Base-by-base conservation (phyloP, 2,113 vertebrate genomes). In the Chauna torquata region DNA sequence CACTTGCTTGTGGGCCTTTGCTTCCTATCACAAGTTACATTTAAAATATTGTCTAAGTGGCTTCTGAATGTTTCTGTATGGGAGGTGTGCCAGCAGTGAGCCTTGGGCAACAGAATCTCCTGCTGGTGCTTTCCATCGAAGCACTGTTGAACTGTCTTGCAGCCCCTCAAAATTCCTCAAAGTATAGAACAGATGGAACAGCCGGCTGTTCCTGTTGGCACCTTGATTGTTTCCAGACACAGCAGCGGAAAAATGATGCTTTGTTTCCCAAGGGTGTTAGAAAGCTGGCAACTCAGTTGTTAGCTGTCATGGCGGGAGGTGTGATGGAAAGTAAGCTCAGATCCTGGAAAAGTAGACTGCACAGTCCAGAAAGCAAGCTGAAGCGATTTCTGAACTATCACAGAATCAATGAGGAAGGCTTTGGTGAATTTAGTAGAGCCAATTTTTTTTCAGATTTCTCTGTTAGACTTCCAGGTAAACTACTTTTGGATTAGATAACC, bases 141-240 rank as follows among this genome's bases (percentile, higher is more conserved):
- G 20, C 30, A 42, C 0, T 0, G 55, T 4, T 83, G 58, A 83
- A 36, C 13, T 44, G 71, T 88, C 28, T 58, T 86, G 12, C 38
- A 81, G 58, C 23, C 24, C 13, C 42, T 86, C 6, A 20, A 74
- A 82, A 84, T 50, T 55, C 62, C 45, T 74, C 18, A 0, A 34
- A 77, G 54, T 38, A 16, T 9, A 47, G 81, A 78, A 61, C 34
- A 16, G 4, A 78, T 69, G 69, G 45, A 92, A 32, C 36, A 88
- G 61, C 49, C 49, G 52, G 36, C 44, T 88, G 20, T 74, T 88
- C 45, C 64, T 45, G 84, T 93, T 8, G 2, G 47, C 78, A 82
- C 84, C 84, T 88, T 92, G 68, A 77, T 14, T 88, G 32, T 84
- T 91, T 92, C 80, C 91, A 92, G 80, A n/a, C 45, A 58, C n/a